Evolutionary conservation across 2,113 vertebrate species (phyloP).

Genomic region (Vulpes vulpes): DNA sequence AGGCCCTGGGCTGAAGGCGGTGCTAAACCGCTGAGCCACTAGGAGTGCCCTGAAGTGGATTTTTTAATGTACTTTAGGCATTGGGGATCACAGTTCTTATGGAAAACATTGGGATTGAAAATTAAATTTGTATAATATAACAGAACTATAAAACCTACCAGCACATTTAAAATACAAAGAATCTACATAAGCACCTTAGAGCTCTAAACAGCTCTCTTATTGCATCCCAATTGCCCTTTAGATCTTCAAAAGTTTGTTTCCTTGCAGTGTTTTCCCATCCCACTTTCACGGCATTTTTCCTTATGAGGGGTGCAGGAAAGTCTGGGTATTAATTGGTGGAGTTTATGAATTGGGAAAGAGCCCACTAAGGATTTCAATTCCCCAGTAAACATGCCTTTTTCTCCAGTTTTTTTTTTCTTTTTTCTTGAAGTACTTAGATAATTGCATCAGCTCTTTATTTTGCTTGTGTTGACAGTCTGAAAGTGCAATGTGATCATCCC

Average conservation of each 20-base stretch:
- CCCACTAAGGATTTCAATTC: background rate
- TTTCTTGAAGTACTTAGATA: background rate
- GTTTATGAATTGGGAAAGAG: background rate
- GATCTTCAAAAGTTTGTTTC: background rate
- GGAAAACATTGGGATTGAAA: background rate
- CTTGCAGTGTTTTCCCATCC: background rate
- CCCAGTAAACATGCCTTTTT: background rate
- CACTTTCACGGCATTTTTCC: background rate
- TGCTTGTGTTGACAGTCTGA: slow-evolving; percentile 14
- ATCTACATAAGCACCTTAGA: background rate
- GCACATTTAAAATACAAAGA: background rate
- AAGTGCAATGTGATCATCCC: background rate
- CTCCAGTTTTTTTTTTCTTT: background rate
- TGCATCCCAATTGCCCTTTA: background rate
- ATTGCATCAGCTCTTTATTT: slow-evolving; percentile 25
- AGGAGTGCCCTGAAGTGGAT: background rate
- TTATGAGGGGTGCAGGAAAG: background rate
- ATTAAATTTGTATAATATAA: background rate
- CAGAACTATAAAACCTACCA: background rate
- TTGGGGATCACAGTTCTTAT: background rate
- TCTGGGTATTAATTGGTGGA: background rate
- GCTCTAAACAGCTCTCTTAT: background rate
- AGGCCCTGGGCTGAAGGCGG: too few relatives aligned
- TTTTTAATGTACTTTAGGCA: slow-evolving; percentile 38
- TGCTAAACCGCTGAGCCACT: too few relatives aligned